Conservation (phyloP, 2,797 vertebrate genomes). For the Gorsachius magnificus region DNA sequence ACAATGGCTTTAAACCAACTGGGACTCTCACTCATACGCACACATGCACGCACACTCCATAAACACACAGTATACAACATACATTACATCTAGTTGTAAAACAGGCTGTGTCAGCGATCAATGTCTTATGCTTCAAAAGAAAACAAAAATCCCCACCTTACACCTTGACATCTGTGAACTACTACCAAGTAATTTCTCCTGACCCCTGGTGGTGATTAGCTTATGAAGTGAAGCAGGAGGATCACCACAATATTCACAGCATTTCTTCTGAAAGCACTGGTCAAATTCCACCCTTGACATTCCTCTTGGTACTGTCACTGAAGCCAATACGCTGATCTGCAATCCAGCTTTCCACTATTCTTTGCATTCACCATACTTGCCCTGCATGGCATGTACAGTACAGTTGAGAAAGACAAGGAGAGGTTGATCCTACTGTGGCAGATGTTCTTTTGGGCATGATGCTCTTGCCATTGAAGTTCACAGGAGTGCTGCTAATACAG, state of each 20-base stretch:
- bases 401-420: neutral
- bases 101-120: neutral
- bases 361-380: neutral
- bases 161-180: neutral
- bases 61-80: neutral
- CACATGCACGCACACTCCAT: neutral
- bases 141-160: neutral
- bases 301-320: neutral
- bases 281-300: neutral
- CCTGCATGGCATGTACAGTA: neutral
- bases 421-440: neutral
- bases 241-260: neutral
- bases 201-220: neutral
- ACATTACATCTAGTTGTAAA: neutral
- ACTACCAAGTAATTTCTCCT: neutral
- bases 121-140: neutral
- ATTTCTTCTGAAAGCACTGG: neutral
- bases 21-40: neutral
- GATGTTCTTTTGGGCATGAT: neutral
- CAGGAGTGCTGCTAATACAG: neutral
- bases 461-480: neutral
- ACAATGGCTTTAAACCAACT: slow-evolving; percentile 45
- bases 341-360: neutral
- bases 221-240: neutral
- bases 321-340: neutral